Evolutionary conservation across 2,113 vertebrate genomes (phyloP).

Genomic region (Panthera tigris): DNA sequence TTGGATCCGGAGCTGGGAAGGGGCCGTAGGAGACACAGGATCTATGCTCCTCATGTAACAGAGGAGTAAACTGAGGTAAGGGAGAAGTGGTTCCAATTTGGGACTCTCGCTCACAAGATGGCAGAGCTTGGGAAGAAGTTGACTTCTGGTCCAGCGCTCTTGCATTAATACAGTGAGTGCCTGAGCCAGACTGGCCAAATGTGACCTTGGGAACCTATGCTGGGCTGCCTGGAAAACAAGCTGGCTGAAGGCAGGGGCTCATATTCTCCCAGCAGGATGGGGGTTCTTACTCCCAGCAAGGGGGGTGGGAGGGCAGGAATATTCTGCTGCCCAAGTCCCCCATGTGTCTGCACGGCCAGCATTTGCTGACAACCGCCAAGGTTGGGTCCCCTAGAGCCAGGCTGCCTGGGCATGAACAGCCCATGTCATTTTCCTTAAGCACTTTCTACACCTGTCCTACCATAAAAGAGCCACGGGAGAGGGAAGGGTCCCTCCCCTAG

Average conservation of each 20-base stretch:
- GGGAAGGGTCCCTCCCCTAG: fast-evolving
- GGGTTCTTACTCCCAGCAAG: fast-evolving
- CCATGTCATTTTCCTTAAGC: fast-evolving
- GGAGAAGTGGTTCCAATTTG: neutral
- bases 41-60: neutral
- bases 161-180: neutral
- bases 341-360: fast-evolving
- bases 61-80: neutral
- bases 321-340: fast-evolving
- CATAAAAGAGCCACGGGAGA: neutral
- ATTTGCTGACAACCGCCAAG: fast-evolving
- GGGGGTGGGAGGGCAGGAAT: neutral
- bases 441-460: neutral
- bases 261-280: fast-evolving
- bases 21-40: neutral
- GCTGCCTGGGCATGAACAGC: fast-evolving
- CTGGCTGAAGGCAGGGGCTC: neutral
- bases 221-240: neutral
- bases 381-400: fast-evolving
- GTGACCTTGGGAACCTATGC: neutral
- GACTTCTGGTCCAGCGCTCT: neutral
- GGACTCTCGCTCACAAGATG: neutral
- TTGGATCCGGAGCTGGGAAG: neutral
- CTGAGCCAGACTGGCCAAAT: fast-evolving
- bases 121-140: neutral